These are phyloP conservation scores for Sycophila texana DNA, from an alignment of 2,888 invertebrate genomes.

Conservation along the genomic window DNA sequence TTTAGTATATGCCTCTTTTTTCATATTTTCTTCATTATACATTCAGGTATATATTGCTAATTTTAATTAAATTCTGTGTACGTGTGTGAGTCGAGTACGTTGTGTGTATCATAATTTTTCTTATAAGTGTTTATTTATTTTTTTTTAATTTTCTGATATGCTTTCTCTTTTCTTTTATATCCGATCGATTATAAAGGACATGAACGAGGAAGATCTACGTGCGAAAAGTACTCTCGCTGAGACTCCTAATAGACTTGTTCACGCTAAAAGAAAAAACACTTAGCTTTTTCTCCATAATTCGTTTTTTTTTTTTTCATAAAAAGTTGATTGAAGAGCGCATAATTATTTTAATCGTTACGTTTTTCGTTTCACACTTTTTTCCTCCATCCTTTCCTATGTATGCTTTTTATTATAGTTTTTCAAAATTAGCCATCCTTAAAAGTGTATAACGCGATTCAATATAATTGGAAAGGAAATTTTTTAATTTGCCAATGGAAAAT, in stretches of 20 bases:
- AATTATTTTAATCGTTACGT: conserved; percentile 20
- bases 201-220: conserved; percentile 40
- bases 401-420: conserved; percentile 25
- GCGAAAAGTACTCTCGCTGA: conserved; percentile 35
- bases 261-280: conserved; percentile 36
- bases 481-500: conserved; percentile 32
- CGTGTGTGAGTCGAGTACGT: not conserved
- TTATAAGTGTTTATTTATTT: conserved; percentile 1
- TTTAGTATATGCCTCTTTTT: conserved; percentile 16
- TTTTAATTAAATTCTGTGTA: conserved; percentile 6
- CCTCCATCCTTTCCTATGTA: not conserved
- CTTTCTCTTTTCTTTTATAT: conserved; percentile 47
- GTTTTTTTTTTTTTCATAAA: conserved; percentile 43
- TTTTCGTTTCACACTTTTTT: conserved; percentile 2
- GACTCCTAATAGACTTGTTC: conserved; percentile 39
- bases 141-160: conserved; percentile 47
- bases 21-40: conserved; percentile 28
- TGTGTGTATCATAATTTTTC: no score
- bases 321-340: conserved; percentile 57
- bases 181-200: conserved; percentile 47
- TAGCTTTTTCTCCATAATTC: conserved; percentile 41
- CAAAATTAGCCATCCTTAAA: not conserved
- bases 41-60: conserved; percentile 37
- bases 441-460: conserved; percentile 11
- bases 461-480: conserved; percentile 37